Conservation (phyloP, 2,797 vertebrate species). For the Pampus argenteus region DNA sequence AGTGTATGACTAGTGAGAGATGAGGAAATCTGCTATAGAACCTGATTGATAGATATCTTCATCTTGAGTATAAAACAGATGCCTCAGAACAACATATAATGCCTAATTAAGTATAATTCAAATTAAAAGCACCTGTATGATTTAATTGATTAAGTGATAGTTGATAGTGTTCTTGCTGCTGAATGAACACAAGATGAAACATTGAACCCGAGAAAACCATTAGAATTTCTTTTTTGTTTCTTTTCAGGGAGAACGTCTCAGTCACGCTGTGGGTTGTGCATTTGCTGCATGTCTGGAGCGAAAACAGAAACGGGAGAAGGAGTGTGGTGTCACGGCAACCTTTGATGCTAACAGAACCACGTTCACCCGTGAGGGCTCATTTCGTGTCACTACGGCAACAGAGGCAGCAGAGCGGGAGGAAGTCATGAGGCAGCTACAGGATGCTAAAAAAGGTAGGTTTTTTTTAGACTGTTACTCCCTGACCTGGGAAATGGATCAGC, state of each 20-base stretch:
- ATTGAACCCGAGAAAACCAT: background rate
- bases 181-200: background rate
- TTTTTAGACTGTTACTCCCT: too few relatives aligned
- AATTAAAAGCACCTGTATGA: background rate
- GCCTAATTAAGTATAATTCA: background rate
- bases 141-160: too few relatives aligned
- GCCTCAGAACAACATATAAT: too few relatives aligned
- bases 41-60: background rate
- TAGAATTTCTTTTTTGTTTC: background rate
- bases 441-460: constrained; percentile 90
- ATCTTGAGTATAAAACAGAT: background rate
- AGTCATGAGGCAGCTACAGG: constrained; percentile 96
- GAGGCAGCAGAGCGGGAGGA: constrained; percentile 98
- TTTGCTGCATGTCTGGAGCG: constrained; percentile 98
- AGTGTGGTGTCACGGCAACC: constrained; percentile 98
- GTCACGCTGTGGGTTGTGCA: constrained; percentile 97
- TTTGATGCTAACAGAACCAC: constrained; percentile 98
- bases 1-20: too few relatives aligned
- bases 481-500: background rate
- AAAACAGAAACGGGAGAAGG: constrained; percentile 98
- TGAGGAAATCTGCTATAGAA: too few relatives aligned
- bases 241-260: constrained; percentile 94
- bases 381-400: constrained; percentile 96
- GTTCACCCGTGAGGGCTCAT: constrained; percentile 98
- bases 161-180: background rate